phyloP scores from a whole-genome alignment of 1,140 invertebrate genomes.

The Brachionus rubens region DNA sequence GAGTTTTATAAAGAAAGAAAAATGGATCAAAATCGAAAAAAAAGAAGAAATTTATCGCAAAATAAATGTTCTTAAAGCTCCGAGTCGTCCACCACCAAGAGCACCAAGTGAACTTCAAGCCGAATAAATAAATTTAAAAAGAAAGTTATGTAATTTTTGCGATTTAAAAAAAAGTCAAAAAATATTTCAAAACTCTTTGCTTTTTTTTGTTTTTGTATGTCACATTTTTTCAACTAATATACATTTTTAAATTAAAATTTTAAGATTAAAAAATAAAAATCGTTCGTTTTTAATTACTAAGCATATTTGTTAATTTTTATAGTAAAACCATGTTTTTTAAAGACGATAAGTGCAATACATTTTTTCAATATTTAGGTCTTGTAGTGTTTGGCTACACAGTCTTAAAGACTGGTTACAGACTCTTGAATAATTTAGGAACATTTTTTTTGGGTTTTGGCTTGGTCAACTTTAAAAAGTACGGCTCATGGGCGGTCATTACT shows the following conservation, averaged over 20 bases:
- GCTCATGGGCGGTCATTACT: slow-evolving; percentile 69
- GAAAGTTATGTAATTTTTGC: neutral
- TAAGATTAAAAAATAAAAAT: too few species aligned
- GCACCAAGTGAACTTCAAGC: neutral
- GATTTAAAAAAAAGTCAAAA: neutral
- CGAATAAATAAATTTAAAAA: neutral
- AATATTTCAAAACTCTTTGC: too few species aligned
- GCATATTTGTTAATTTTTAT: neutral
- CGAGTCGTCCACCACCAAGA: slow-evolving; percentile 31
- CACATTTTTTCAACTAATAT: too few species aligned
- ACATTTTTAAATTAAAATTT: too few species aligned
- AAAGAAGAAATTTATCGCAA: slow-evolving; percentile 1
- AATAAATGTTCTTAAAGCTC: neutral
- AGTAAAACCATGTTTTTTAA: slow-evolving; percentile 33
- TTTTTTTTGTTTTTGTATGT: too few species aligned
- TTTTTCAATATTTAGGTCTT: slow-evolving; percentile 40
- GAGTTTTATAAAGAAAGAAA: slow-evolving; percentile 14
- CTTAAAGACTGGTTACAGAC: neutral
- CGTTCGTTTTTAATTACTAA: slow-evolving; percentile 1
- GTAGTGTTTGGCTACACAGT: slow-evolving; percentile 14
- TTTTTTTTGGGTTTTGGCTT: slow-evolving; percentile 29
- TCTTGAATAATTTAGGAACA: slow-evolving; percentile 31
- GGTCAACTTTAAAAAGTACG: slow-evolving; percentile 16
- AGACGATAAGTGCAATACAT: slow-evolving; percentile 33
- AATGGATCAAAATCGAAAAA: neutral